These are phyloP conservation scores for Aphidius colemani DNA, from an alignment of 2,888 invertebrate genomes.

Conservation along the genomic window DNA sequence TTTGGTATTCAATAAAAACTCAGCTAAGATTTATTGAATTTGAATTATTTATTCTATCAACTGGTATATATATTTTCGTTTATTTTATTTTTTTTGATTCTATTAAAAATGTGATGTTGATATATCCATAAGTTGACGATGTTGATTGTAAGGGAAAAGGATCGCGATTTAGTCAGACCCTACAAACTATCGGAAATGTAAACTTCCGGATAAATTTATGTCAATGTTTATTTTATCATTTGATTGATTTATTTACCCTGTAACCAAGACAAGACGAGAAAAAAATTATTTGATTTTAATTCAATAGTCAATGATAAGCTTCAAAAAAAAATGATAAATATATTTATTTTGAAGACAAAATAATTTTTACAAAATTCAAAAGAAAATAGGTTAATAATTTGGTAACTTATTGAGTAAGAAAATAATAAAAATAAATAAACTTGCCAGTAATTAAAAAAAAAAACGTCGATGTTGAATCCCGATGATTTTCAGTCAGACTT, in stretches of 20 bases:
- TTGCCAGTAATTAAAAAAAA: neutral
- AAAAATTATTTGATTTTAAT: too few relatives aligned
- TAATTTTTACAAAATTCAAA: neutral
- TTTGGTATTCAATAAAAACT: slow-evolving; percentile 7
- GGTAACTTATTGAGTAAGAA: slow-evolving; percentile 1
- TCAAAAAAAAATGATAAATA: too few relatives aligned
- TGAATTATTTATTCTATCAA: slow-evolving; percentile 38
- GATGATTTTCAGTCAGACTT: slow-evolving; percentile 37
- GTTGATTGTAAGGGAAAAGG: slow-evolving; percentile 19
- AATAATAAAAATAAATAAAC: neutral
- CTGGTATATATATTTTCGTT: slow-evolving; percentile 8
- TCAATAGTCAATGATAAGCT: too few relatives aligned
- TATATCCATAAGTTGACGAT: slow-evolving; percentile 14
- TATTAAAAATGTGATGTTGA: neutral
- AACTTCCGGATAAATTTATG: slow-evolving; percentile 1
- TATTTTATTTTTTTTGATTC: slow-evolving; percentile 8
- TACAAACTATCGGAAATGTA: slow-evolving; percentile 3
- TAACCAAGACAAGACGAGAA: too few relatives aligned
- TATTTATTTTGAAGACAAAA: too few relatives aligned
- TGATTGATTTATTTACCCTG: neutral
- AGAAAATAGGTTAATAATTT: slow-evolving; percentile 1
- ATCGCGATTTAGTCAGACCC: slow-evolving; percentile 12
- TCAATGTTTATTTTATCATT: slow-evolving; percentile 10
- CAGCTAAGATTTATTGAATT: slow-evolving; percentile 25
- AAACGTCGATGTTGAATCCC: slow-evolving; percentile 38